Percentiles rank a stretch among this genome's conserved stretches.
These are phyloP conservation scores for Neodiprion lecontei DNA, from an alignment of 1,140 invertebrate species.

Conservation along the genomic window DNA sequence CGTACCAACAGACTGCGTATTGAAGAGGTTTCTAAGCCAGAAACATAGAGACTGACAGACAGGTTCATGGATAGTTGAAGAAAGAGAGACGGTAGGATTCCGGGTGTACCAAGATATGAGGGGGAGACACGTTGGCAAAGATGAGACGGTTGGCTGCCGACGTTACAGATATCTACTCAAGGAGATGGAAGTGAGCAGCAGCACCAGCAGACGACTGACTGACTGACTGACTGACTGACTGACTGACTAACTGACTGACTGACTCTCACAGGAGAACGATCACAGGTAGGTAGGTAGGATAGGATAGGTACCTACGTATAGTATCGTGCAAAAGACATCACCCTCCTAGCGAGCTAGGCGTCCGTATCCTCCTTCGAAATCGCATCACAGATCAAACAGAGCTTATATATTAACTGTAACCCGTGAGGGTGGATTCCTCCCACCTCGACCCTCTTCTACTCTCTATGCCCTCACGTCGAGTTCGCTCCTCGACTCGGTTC, in stretches of 20 bases:
- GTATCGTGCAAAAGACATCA: slow-evolving; percentile 33
- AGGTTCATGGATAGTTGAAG: too few relatives aligned
- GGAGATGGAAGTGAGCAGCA: slow-evolving; percentile 23
- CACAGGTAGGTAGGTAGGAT: slow-evolving; percentile 51
- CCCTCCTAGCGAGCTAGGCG: neutral
- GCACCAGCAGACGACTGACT: slow-evolving; percentile 25
- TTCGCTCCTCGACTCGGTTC: neutral
- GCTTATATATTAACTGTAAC: slow-evolving; percentile 61
- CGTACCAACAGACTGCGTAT: too few relatives aligned
- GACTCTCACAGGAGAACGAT: slow-evolving; percentile 60
- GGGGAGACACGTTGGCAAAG: slow-evolving; percentile 12
- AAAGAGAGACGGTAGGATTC: slow-evolving; percentile 51
- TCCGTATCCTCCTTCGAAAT: slow-evolving; percentile 53
- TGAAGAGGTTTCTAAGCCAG: too few relatives aligned
- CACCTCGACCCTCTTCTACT: neutral
- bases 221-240: slow-evolving; percentile 30
- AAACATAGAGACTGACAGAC: too few relatives aligned
- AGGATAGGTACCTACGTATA: slow-evolving; percentile 38
- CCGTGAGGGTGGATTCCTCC: slow-evolving; percentile 27
- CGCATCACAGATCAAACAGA: slow-evolving; percentile 62
- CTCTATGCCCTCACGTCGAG: too few relatives aligned
- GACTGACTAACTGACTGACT: slow-evolving; percentile 32
- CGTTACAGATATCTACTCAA: slow-evolving; percentile 49
- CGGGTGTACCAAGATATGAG: slow-evolving; percentile 39
- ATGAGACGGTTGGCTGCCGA: slow-evolving; percentile 19